Evolutionary conservation across 2,113 vertebrate genomes (phyloP).

Genomic region (Micromys minutus): DNA sequence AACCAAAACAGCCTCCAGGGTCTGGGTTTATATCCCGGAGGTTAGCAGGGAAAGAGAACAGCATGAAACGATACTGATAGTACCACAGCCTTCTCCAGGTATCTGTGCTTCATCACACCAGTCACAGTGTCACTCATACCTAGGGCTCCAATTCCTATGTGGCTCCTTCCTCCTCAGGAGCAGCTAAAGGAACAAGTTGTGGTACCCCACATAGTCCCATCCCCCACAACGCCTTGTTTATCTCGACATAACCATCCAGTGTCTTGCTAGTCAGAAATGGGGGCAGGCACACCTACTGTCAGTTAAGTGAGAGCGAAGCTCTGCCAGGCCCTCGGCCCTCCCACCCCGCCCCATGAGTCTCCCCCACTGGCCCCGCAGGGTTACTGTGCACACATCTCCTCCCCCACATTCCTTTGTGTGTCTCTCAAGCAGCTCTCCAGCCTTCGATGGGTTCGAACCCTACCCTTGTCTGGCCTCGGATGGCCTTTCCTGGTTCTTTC

Average conservation of each 20-base stretch:
- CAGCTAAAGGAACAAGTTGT: too few species aligned
- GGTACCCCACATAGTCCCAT: not conserved
- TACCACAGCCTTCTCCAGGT: not conserved
- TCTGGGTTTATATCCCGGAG: not conserved
- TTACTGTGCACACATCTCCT: not conserved
- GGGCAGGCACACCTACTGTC: not conserved
- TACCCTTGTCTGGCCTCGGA: not conserved
- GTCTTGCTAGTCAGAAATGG: constrained; percentile 1
- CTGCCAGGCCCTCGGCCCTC: not conserved
- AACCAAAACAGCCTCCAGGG: not conserved
- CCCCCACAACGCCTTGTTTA: not conserved
- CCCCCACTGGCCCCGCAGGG: not conserved
- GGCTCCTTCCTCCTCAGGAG: not conserved
- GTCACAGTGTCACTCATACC: not conserved
- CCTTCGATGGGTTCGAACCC: not conserved
- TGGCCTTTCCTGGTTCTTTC: not conserved
- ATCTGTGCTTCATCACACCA: not conserved
- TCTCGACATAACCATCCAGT: not conserved
- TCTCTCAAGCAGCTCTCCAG: not conserved
- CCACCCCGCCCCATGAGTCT: rapidly evolving
- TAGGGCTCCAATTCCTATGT: not conserved
- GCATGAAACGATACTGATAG: not conserved
- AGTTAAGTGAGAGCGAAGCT: not conserved
- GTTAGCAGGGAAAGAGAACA: not conserved
- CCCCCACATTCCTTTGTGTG: not conserved